A percentile compares a stretch with the other conserved stretches of the same genome.
Evolutionary conservation across 2,113 vertebrate species (phyloP).

Genomic region (Phyllostomus discolor): DNA sequence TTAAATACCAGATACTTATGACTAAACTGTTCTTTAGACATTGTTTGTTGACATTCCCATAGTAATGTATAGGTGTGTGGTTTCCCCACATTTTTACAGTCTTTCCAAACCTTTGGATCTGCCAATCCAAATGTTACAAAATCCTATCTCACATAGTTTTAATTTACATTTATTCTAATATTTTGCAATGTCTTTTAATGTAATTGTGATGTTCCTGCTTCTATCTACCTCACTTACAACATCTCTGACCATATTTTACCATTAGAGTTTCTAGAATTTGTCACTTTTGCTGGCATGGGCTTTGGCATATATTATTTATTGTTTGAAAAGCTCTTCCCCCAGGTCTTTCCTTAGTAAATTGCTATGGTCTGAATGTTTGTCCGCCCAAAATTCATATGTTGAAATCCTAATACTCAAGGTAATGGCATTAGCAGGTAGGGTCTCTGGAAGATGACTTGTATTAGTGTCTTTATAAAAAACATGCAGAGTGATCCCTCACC

Average conservation of each 20-base stretch:
- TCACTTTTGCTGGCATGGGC: background rate
- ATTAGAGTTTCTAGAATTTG: background rate
- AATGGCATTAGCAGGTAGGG: background rate
- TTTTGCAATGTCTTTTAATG: background rate
- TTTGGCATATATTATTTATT: background rate
- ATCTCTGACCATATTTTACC: background rate
- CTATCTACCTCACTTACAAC: background rate
- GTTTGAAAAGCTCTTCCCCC: background rate
- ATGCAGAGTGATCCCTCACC: background rate
- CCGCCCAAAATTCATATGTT: background rate
- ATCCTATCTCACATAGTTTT: background rate
- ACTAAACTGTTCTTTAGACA: background rate
- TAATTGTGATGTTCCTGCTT: background rate
- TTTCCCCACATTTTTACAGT: background rate
- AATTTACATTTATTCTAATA: slow-evolving; percentile 4
- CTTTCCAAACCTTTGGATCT: background rate
- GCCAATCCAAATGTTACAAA: background rate
- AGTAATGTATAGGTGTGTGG: background rate
- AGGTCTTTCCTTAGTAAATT: background rate
- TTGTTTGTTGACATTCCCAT: background rate
- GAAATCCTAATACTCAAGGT: background rate
- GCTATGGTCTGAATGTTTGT: background rate
- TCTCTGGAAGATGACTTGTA: background rate
- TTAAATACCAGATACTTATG: background rate
- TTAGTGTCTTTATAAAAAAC: background rate